These are phyloP conservation scores for Acanthurus tractus DNA, from an alignment of 2,797 vertebrate species.

Conservation along the genomic window DNA sequence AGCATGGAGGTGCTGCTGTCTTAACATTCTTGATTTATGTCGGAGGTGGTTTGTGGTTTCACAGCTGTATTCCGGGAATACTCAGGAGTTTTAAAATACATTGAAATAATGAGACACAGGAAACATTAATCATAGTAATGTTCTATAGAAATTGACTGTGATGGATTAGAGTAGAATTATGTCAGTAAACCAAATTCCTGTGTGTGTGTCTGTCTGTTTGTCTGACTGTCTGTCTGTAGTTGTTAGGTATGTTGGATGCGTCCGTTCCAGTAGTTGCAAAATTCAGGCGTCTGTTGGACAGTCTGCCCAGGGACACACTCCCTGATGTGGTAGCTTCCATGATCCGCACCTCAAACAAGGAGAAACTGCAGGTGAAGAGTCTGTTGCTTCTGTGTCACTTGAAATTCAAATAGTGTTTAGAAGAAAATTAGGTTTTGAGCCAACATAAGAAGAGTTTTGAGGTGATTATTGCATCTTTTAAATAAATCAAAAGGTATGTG, in stretches of 20 bases:
- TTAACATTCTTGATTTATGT: conserved; percentile 8
- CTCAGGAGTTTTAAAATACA: background rate
- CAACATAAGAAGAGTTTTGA: too few species aligned
- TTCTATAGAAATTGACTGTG: background rate
- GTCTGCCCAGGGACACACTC: conserved; percentile 92
- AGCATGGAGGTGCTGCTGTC: background rate
- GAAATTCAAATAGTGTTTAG: background rate
- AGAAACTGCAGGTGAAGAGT: conserved; percentile 93
- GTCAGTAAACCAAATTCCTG: background rate
- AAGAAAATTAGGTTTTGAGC: background rate
- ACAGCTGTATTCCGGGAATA: background rate
- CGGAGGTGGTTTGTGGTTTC: background rate
- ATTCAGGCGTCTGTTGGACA: conserved; percentile 92
- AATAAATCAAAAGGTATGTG: background rate
- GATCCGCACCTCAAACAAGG: conserved; percentile 95
- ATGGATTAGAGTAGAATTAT: background rate
- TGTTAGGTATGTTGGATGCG: conserved; percentile 97
- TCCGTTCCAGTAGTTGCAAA: conserved; percentile 96
- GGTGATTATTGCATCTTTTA: background rate
- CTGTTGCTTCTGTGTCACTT: background rate
- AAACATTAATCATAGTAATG: too few species aligned
- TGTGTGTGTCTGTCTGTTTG: conserved; percentile 27
- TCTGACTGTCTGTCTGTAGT: conserved; percentile 73
- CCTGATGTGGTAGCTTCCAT: conserved; percentile 96
- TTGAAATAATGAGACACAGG: too few species aligned